phyloP scores from a whole-genome alignment of 37 sponge, comb jelly and placozoan species.

The Theonella swinhoei region DNA sequence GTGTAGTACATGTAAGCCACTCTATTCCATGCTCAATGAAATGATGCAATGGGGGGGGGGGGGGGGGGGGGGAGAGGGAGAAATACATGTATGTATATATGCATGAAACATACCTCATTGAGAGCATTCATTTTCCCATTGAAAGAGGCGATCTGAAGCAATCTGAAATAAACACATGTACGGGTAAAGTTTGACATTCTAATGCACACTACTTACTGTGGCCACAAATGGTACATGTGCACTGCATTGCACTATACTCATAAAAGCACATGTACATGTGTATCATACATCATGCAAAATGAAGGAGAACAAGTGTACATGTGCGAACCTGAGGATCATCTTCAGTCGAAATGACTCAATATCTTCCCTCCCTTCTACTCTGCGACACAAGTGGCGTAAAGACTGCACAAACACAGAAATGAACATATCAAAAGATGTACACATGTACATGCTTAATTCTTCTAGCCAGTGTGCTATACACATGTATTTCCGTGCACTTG shows the following conservation, averaged over 20 bases:
- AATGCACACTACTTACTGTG: too few relatives aligned
- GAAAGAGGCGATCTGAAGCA: conserved; percentile 91
- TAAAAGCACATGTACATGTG: too few relatives aligned
- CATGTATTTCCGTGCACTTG: background rate
- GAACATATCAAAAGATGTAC: too few relatives aligned
- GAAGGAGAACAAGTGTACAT: too few relatives aligned
- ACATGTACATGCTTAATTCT: background rate
- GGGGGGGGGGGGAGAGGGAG: background rate
- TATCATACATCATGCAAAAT: too few relatives aligned
- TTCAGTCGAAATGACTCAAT: conserved; percentile 81
- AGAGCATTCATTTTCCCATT: conserved; percentile 99
- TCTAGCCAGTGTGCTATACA: background rate
- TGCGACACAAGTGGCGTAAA: conserved; percentile 62
- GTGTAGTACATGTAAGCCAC: too few relatives aligned
- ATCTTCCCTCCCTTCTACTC: conserved; percentile 54
- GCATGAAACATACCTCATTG: conserved; percentile 92
- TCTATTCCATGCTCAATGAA: too few relatives aligned
- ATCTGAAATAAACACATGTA: conserved; percentile 16
- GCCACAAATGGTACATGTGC: too few relatives aligned
- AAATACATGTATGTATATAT: too few relatives aligned
- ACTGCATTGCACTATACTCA: too few relatives aligned
- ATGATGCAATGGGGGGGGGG: too few relatives aligned
- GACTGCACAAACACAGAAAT: conserved; percentile 37
- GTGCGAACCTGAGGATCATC: conserved; percentile 88
- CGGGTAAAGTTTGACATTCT: too few relatives aligned